Base-by-base conservation (phyloP, 2,113 vertebrate genomes). In the Accipiter cooperii region DNA sequence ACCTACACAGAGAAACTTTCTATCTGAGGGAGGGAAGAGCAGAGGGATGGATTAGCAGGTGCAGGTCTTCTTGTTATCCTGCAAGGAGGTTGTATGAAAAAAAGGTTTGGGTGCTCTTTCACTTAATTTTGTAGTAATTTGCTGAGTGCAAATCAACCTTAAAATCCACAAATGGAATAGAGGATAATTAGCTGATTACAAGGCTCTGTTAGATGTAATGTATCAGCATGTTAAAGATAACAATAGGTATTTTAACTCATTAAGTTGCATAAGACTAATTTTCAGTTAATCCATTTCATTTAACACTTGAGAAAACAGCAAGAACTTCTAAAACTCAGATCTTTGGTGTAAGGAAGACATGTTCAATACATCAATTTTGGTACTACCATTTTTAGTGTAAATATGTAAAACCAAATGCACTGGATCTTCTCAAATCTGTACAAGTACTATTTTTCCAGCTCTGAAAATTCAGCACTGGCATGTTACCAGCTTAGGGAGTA, bases 181-280 rank as follows among this genome's bases (percentile, higher is more conserved):
- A 60, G 68, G 68, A 55, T 42, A 83, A 92, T 79, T 46, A 79
- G 38, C 76, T 66, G 84, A 63, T 63, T 26, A 22, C 12, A 17
- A 85, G 64, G 75, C 63, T 96, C 90, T 90, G 82, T 28, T 33
- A 49, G 64, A 76, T 60, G 51, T 71, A 87, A 66, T 92, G 94
- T 91, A 78, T 89, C 58, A 66, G 55, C 38, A 25, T 24, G 46
- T 74, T 93, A 82, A 52, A 88, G 90, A 70, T 80, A 95, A 86
- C 85, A 86, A 44, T 58, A 29, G 52, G 28, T 84, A 57, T 58
- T 80, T 92, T 92, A 89, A 90, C 70, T 82, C 54, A n/a, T 92
- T n/a, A 54, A 75, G 57, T 76, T 81, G 54, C 11, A 12, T 14
- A 16, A 73, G 91, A 12, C 40, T 92, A 17, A 38, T 61, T 90